phyloP scores from a whole-genome alignment of 2,113 vertebrate genomes.

The Salminus brasiliensis region DNA sequence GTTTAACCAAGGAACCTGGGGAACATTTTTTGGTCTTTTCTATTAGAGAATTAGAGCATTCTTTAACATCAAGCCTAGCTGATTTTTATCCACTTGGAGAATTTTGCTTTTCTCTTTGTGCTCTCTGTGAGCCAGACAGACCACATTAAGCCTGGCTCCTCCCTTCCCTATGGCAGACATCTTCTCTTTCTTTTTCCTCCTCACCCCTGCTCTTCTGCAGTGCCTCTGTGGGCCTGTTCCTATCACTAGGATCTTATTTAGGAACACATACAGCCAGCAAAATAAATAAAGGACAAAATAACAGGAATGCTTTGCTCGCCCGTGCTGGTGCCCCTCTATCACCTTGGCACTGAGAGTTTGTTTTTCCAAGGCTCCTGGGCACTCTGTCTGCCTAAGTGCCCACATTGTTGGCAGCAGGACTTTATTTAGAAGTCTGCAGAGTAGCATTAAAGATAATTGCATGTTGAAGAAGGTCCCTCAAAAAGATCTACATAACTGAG shows the following conservation, averaged over 20 bases:
- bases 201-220: slow-evolving; percentile 4
- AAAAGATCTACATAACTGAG: slow-evolving; percentile 68
- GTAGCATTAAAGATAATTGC: slow-evolving; percentile 84
- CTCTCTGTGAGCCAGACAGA: slow-evolving; percentile 54
- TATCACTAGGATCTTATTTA: neutral
- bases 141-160: slow-evolving; percentile 63
- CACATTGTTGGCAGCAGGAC: slow-evolving; percentile 71
- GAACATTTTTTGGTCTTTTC: neutral
- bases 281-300: slow-evolving; percentile 57
- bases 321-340: slow-evolving; percentile 56
- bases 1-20: neutral
- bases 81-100: too few relatives aligned
- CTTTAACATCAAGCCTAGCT: neutral
- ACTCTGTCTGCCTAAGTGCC: slow-evolving; percentile 66
- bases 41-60: neutral
- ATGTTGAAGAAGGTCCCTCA: slow-evolving; percentile 74
- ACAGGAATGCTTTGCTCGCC: slow-evolving; percentile 11
- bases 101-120: neutral
- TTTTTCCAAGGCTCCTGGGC: slow-evolving; percentile 67
- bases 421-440: slow-evolving; percentile 80
- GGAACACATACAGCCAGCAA: slow-evolving; percentile 45
- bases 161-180: slow-evolving; percentile 54
- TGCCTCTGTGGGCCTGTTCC: neutral
- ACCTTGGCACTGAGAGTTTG: slow-evolving; percentile 56
- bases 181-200: slow-evolving; percentile 53